These are phyloP conservation scores for Empidonax traillii DNA, from an alignment of 2,113 vertebrate species.

Conservation along the genomic window DNA sequence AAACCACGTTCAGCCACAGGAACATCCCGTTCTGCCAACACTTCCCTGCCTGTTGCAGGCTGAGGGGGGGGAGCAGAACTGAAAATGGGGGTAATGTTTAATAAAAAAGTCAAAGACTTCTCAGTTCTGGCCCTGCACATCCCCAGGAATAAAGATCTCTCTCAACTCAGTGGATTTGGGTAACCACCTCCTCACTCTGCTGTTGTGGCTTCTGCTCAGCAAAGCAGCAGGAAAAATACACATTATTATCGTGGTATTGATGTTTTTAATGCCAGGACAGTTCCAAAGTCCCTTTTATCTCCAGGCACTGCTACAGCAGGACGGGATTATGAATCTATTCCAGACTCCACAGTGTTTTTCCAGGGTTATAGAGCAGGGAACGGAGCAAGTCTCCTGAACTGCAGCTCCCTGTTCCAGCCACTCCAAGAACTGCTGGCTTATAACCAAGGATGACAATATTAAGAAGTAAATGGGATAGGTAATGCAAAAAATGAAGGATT, in stretches of 20 bases:
- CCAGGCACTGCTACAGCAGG: neutral
- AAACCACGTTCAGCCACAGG: neutral
- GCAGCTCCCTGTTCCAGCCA: neutral
- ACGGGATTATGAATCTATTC: neutral
- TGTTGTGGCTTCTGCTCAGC: neutral
- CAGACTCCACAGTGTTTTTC: neutral
- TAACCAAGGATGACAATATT: neutral
- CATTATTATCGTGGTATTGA: neutral
- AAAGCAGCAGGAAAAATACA: slow-evolving; percentile 6
- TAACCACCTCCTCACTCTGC: neutral
- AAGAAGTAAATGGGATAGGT: neutral
- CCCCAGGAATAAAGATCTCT: neutral
- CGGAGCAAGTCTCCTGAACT: neutral
- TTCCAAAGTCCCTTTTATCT: slow-evolving; percentile 1
- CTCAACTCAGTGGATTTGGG: neutral
- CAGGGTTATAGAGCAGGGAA: neutral
- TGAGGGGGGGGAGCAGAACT: neutral
- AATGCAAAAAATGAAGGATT: neutral
- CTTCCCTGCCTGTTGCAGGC: neutral
- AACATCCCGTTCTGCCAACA: neutral
- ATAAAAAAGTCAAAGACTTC: fast-evolving
- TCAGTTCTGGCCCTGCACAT: neutral
- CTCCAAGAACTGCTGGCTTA: neutral
- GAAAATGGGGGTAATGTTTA: neutral
- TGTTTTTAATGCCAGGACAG: neutral